Conservation (phyloP, 1,140 invertebrate genomes). For the Gonioctena quinquepunctata region DNA sequence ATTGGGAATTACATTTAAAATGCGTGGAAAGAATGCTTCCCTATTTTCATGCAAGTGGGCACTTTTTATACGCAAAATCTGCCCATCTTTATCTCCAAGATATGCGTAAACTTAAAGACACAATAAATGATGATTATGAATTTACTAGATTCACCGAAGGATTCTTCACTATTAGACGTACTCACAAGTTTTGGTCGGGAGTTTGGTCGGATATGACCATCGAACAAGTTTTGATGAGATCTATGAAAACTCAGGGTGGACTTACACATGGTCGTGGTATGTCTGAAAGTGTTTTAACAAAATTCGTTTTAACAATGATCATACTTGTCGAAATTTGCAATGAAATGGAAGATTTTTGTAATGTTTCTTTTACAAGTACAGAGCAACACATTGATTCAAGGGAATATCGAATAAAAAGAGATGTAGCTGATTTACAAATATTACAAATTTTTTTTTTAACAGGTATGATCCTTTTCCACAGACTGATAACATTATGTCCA, state of each 20-base stretch:
- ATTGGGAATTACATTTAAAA: slow-evolving; percentile 48
- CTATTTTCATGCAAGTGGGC: slow-evolving; percentile 55
- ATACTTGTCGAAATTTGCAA: slow-evolving; percentile 19
- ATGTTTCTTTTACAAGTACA: slow-evolving; percentile 17
- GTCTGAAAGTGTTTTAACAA: slow-evolving; percentile 26
- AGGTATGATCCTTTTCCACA: slow-evolving; percentile 18
- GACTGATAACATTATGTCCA: background rate
- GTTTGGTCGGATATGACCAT: slow-evolving; percentile 54
- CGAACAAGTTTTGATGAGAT: slow-evolving; percentile 52
- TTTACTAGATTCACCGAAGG: slow-evolving; percentile 32
- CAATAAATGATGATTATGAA: slow-evolving; percentile 30
- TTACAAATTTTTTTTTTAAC: background rate
- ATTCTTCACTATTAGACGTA: slow-evolving; percentile 49
- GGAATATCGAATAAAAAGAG: background rate
- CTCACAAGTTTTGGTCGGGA: slow-evolving; percentile 55
- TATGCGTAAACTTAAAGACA: slow-evolving; percentile 33
- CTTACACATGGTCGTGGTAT: slow-evolving; percentile 38
- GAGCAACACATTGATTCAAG: slow-evolving; percentile 23
- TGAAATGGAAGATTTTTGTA: slow-evolving; percentile 30
- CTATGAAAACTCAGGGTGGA: slow-evolving; percentile 47
- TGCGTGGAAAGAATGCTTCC: slow-evolving; percentile 49
- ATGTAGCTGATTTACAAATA: slow-evolving; percentile 2
- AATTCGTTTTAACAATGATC: slow-evolving; percentile 28
- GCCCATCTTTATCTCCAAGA: slow-evolving; percentile 51
- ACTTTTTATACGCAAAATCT: slow-evolving; percentile 52